Percentiles rank a stretch among this genome's conserved stretches.
phyloP scores from a whole-genome alignment of 2,888 invertebrate species.

The Drosophila sordidula region DNA sequence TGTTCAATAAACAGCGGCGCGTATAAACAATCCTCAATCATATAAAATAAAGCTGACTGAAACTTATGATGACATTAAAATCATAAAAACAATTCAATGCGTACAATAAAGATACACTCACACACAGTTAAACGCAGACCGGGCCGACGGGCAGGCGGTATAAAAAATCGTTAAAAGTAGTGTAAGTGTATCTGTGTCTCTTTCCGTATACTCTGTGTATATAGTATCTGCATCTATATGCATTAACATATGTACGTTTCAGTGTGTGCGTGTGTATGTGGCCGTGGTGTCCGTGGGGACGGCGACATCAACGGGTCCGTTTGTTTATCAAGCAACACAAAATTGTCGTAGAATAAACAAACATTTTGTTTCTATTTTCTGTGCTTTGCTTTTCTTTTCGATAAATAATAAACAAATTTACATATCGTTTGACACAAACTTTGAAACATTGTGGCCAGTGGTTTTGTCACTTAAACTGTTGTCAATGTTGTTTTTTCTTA shows the following conservation, averaged over 20 bases:
- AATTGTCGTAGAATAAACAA: conserved; percentile 74
- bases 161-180: conserved; percentile 52
- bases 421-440: conserved; percentile 73
- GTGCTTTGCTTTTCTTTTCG: conserved; percentile 32
- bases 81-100: conserved; percentile 84
- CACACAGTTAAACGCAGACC: conserved; percentile 16
- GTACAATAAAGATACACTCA: conserved; percentile 77
- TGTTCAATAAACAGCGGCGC: conserved; percentile 80
- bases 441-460: conserved; percentile 68
- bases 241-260: conserved; percentile 14
- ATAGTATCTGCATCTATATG: conserved; percentile 6
- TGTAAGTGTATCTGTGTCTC: conserved; percentile 5
- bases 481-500: conserved; percentile 17
- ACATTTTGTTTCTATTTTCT: conserved; percentile 64
- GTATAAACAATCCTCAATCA: conserved; percentile 63
- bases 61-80: conserved; percentile 84
- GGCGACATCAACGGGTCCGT: conserved; percentile 49
- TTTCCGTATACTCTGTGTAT: conserved; percentile 8
- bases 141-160: conserved; percentile 21
- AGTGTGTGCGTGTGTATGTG: conserved; percentile 44
- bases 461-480: conserved; percentile 10
- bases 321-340: conserved; percentile 78
- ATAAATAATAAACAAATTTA: conserved; percentile 75
- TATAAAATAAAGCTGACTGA: conserved; percentile 56
- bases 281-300: conserved; percentile 61